phyloP scores from a whole-genome alignment of 2,797 vertebrate genomes.

The Premnoplex brunnescens region DNA sequence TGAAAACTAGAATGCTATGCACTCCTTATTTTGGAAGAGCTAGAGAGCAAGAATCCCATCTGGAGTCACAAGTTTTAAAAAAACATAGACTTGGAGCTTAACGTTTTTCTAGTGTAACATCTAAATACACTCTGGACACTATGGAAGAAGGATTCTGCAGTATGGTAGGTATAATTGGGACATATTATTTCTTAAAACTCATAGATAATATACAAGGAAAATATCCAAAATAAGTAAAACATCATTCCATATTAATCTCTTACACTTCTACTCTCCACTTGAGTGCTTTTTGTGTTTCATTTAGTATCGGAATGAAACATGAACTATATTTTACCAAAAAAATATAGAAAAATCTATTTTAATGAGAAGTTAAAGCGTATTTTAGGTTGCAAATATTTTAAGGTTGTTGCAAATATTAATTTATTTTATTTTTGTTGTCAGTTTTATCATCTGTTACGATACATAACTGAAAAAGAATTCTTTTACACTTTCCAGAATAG shows the following conservation, averaged over 20 bases:
- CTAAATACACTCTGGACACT: neutral
- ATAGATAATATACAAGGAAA: neutral
- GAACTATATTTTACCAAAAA: neutral
- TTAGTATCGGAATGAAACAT: neutral
- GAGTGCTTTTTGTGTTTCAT: neutral
- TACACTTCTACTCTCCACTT: neutral
- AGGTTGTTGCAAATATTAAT: neutral
- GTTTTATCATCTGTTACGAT: neutral
- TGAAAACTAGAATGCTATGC: neutral
- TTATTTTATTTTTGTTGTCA: neutral
- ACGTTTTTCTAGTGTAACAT: neutral
- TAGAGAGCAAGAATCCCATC: neutral
- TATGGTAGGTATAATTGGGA: neutral
- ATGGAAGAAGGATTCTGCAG: neutral
- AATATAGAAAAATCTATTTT: neutral
- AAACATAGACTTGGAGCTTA: neutral
- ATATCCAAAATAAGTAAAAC: neutral
- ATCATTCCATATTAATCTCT: neutral
- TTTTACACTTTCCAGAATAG: neutral
- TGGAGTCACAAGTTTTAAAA: neutral
- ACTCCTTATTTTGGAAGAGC: neutral
- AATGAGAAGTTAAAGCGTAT: neutral
- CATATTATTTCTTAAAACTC: neutral
- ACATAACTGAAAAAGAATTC: neutral
- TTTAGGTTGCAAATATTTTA: neutral